phyloP scores from a whole-genome alignment of 2,888 invertebrate genomes.

The Carcina quercana region DNA sequence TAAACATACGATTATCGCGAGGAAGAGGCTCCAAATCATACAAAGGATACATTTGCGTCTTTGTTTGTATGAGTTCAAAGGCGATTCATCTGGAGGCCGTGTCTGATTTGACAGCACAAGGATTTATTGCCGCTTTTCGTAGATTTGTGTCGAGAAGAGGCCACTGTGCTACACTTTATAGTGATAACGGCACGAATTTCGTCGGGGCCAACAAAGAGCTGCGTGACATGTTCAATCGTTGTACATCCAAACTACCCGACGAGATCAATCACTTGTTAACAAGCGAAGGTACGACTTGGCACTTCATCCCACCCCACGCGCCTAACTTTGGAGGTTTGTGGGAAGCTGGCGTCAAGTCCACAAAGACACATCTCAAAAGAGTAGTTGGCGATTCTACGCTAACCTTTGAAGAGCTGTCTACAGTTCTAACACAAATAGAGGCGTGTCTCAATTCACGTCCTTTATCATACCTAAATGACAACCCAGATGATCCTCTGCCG shows the following conservation, averaged over 20 bases:
- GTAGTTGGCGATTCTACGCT: constrained; percentile 10
- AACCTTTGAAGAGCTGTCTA: constrained; percentile 16
- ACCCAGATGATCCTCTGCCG: constrained; percentile 16
- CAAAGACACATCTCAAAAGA: constrained; percentile 7
- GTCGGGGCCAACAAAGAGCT: constrained; percentile 6
- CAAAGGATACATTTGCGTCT: constrained; percentile 14
- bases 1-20: constrained; percentile 10
- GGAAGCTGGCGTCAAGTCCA: constrained; percentile 12
- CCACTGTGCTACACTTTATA: constrained; percentile 14
- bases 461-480: constrained; percentile 9
- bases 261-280: neutral
- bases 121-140: constrained; percentile 20
- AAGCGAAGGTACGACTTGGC: constrained; percentile 8
- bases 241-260: neutral
- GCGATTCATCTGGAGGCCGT: constrained; percentile 28
- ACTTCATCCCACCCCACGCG: constrained; percentile 14
- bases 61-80: constrained; percentile 18
- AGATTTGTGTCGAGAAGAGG: constrained; percentile 18
- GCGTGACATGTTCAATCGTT: neutral
- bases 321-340: constrained; percentile 16
- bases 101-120: constrained; percentile 22
- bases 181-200: constrained; percentile 20
- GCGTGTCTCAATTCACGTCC: constrained; percentile 19
- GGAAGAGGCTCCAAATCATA: constrained; percentile 13
- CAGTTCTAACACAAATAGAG: constrained; percentile 15